phyloP scores from a whole-genome alignment of 2,888 invertebrate genomes.

The Philopedon plagiatum region DNA sequence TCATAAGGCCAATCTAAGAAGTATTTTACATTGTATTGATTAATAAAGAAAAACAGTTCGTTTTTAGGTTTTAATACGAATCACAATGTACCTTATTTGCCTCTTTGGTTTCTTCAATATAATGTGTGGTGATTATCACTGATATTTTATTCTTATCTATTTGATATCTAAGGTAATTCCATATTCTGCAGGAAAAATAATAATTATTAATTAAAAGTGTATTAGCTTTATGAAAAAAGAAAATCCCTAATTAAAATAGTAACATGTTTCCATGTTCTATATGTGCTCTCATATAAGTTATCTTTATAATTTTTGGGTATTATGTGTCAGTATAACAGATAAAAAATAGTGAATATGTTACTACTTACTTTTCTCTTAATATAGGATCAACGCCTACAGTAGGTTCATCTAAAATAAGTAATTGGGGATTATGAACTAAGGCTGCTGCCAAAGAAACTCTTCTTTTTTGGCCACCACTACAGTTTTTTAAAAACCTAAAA shows the following conservation, averaged over 20 bases:
- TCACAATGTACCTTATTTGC: conserved; percentile 81
- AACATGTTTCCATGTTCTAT: too few species aligned
- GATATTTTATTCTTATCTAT: conserved; percentile 80
- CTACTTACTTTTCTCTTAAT: conserved; percentile 80
- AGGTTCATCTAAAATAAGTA: conserved; percentile 92
- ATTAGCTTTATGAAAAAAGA: too few species aligned
- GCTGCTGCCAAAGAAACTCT: conserved; percentile 92
- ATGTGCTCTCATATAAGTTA: too few species aligned
- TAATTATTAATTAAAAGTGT: too few species aligned
- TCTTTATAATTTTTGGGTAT: too few species aligned
- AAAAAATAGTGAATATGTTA: too few species aligned
- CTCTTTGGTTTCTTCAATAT: conserved; percentile 92
- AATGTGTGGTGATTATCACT: conserved; percentile 94
- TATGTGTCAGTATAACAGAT: too few species aligned
- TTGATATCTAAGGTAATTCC: conserved; percentile 85
- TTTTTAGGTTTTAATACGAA: not conserved
- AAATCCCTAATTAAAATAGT: too few species aligned
- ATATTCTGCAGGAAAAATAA: conserved; percentile 77
- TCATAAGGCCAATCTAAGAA: conserved; percentile 88
- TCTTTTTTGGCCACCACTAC: conserved; percentile 93
- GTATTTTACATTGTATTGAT: not conserved
- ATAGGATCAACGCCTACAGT: conserved; percentile 96
- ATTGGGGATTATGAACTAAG: conserved; percentile 88
- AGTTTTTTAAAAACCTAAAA: conserved; percentile 73
- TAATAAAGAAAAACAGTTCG: not conserved